Evolutionary conservation across 1,140 invertebrate genomes (phyloP).

Genomic region (Sesamia nonagrioides): DNA sequence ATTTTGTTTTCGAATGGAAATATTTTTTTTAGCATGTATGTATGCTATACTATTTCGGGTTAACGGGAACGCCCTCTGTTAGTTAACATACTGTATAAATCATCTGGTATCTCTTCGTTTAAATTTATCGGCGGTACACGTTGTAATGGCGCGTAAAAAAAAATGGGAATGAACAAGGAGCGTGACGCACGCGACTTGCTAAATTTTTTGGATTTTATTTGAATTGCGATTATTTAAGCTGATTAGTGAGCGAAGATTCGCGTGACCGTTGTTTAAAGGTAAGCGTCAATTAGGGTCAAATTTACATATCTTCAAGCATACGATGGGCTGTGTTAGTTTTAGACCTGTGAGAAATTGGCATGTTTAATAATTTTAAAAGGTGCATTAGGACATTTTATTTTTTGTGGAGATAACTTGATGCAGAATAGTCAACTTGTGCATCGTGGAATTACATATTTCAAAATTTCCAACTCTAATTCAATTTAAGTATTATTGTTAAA

Average conservation of each 20-base stretch:
- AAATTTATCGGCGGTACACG: neutral
- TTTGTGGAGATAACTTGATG: neutral
- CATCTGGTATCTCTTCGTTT: slow-evolving; percentile 9
- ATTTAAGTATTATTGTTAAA: neutral
- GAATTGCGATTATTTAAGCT: slow-evolving; percentile 12
- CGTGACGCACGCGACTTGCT: slow-evolving; percentile 2
- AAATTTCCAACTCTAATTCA: neutral
- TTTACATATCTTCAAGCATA: neutral
- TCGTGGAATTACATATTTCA: neutral
- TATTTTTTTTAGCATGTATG: too few relatives aligned
- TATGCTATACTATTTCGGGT: too few relatives aligned
- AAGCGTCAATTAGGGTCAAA: neutral
- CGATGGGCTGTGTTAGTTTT: neutral
- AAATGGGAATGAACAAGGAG: slow-evolving; percentile 6
- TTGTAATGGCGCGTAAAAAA: slow-evolving; percentile 21
- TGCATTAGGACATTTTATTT: slow-evolving; percentile 27
- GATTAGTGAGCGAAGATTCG: slow-evolving; percentile 7
- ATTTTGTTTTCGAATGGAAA: too few relatives aligned
- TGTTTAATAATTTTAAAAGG: too few relatives aligned
- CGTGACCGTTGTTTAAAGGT: slow-evolving; percentile 11
- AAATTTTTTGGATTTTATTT: slow-evolving; percentile 4
- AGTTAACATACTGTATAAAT: too few relatives aligned
- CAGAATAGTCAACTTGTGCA: neutral
- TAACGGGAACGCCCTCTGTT: too few relatives aligned
- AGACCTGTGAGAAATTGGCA: too few relatives aligned